These are phyloP conservation scores for Cynodonichthys magdalenae DNA, from an alignment of 2,797 vertebrate genomes.

Conservation along the genomic window DNA sequence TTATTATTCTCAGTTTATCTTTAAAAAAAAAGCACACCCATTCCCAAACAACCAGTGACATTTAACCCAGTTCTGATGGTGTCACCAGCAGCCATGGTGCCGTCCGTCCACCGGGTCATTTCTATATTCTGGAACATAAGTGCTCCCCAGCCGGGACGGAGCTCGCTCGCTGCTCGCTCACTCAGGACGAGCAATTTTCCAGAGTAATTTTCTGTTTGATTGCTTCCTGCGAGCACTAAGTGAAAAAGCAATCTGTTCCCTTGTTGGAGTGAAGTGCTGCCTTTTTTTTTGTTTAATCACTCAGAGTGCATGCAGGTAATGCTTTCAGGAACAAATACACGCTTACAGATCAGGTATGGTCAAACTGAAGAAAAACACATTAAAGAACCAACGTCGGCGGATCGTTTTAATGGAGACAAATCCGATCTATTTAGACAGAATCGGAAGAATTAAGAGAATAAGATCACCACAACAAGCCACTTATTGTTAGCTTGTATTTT, in stretches of 20 bases:
- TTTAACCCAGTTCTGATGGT: slow-evolving; percentile 56
- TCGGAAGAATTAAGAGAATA: slow-evolving; percentile 4
- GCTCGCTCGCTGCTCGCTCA: slow-evolving; percentile 57
- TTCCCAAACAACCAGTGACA: slow-evolving; percentile 48
- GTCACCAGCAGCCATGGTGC: slow-evolving; percentile 66
- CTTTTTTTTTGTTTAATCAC: slow-evolving; percentile 33
- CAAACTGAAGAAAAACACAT: slow-evolving; percentile 24
- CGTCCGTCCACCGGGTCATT: slow-evolving; percentile 62
- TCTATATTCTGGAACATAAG: slow-evolving; percentile 49
- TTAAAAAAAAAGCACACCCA: slow-evolving; percentile 41
- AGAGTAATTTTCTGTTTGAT: slow-evolving; percentile 78
- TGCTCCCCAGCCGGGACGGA: slow-evolving; percentile 28
- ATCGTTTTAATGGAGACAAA: neutral
- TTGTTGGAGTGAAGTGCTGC: slow-evolving; percentile 48
- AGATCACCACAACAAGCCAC: slow-evolving; percentile 19
- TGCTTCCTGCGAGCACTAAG: slow-evolving; percentile 72
- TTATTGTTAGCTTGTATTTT: neutral
- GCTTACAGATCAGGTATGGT: slow-evolving; percentile 19
- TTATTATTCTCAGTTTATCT: slow-evolving; percentile 46
- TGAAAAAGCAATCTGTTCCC: slow-evolving; percentile 77
- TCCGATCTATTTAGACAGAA: neutral
- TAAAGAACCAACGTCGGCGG: slow-evolving; percentile 1
- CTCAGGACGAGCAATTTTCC: slow-evolving; percentile 72
- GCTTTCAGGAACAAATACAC: slow-evolving; percentile 39
- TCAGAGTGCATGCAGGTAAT: slow-evolving; percentile 35